phyloP scores from a whole-genome alignment of 2,888 invertebrate species.

The Thera britannica region DNA sequence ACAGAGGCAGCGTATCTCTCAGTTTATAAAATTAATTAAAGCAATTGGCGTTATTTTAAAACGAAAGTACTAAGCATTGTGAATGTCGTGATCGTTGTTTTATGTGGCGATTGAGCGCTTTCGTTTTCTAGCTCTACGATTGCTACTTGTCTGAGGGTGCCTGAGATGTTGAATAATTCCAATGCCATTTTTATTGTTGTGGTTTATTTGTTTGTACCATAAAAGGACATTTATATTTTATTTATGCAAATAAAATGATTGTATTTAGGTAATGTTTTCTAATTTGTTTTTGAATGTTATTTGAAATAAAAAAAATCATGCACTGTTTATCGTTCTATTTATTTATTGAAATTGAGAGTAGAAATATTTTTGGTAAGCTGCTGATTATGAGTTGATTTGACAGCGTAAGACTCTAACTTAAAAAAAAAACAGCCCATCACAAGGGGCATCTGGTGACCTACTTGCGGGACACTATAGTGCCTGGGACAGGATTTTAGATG shows the following conservation, averaged over 20 bases:
- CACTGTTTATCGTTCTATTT: slow-evolving; percentile 50
- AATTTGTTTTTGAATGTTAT: slow-evolving; percentile 44
- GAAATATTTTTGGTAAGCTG: not conserved
- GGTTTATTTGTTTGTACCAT: slow-evolving; percentile 33
- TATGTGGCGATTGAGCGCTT: not conserved
- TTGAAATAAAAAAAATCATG: slow-evolving; percentile 49
- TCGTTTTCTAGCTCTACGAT: slow-evolving; percentile 11
- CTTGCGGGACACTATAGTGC: no score
- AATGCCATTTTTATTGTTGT: slow-evolving; percentile 28
- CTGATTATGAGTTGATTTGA: no score
- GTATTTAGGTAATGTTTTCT: slow-evolving; percentile 22
- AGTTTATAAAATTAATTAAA: not conserved
- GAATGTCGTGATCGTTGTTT: not conserved
- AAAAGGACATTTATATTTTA: slow-evolving; percentile 1
- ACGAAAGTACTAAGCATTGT: not conserved
- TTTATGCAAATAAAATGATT: slow-evolving; percentile 4
- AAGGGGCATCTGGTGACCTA: no score
- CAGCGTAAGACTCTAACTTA: no score
- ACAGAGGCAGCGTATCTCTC: slow-evolving; percentile 33
- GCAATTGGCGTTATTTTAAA: not conserved
- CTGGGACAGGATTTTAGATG: no score
- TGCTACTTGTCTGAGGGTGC: slow-evolving; percentile 22
- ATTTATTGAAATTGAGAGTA: not conserved
- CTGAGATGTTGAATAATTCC: slow-evolving; percentile 22
- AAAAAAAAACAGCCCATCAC: no score